Base-by-base conservation (phyloP, 2,113 vertebrate genomes). In the Lampris megalopsis region DNA sequence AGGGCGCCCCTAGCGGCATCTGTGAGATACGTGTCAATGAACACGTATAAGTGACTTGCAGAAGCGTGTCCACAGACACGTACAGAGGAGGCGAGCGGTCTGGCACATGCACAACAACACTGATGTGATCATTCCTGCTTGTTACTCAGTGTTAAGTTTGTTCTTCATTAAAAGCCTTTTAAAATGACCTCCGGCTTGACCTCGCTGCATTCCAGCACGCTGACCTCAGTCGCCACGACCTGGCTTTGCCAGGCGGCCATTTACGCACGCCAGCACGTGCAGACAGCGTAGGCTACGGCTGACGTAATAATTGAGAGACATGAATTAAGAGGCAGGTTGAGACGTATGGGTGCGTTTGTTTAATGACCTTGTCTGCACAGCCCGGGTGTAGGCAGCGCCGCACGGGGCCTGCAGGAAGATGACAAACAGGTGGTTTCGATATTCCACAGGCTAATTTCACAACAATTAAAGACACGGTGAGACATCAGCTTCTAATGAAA, bases 401-500 rank as follows among this genome's bases (percentile, higher is more conserved):
- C 24, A 95, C 93, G 94, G 92, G 94, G 96, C 95, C 95, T 80
- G 94, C 93, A 97, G 95, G 94, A 95, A 94, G 94, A 96, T 94
- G 95, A 95, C 95, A 96, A 96, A 97, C 97, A 98, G 95, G 97
- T 97, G 96, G 95, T 96, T 96, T 97, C 97, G 96, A 97, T 97
- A 97, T 97, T 98, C 96, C 95, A 95, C 95, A 96, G 96, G 96
- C 96, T 96, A 97, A 98, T 97, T 97, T 96, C 95, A 94, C 95
- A 96, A 97, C 96, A 97, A 97, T 97, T 98, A 97, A 97, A 98
- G 96, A 96, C 96, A 96, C 96, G 97, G 95, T 94, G 90, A 96
- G 95, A 97, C 95, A 97, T 97, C 97, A 97, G 95, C 95, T 96
- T 97, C 95, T 97, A 96, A 97, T 97, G 95, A 97, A 97, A 97